These are phyloP conservation scores for Hypselothyrea guttata DNA, from an alignment of 2,888 invertebrate genomes.

Conservation along the genomic window DNA sequence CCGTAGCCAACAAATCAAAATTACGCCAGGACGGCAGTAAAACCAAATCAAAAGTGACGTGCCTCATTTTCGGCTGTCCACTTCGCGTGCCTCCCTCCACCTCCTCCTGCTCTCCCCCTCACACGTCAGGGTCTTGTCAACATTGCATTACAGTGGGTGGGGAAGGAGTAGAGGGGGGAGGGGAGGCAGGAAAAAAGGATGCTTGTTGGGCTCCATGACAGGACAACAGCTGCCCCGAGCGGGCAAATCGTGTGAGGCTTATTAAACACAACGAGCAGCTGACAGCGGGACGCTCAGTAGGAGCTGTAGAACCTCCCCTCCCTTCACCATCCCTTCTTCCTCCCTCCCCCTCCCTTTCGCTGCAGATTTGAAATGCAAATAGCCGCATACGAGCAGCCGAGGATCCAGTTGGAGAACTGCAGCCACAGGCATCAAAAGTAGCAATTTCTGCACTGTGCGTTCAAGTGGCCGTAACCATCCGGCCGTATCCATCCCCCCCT, in stretches of 20 bases:
- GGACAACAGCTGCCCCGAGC: slow-evolving; percentile 24
- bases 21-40: slow-evolving; percentile 46
- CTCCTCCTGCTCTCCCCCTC: too few species aligned
- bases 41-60: slow-evolving; percentile 74
- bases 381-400: slow-evolving; percentile 32
- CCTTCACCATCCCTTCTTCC: too few species aligned
- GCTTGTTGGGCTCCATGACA: not conserved
- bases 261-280: slow-evolving; percentile 39
- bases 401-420: too few species aligned
- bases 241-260: slow-evolving; percentile 45
- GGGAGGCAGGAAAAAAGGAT: not conserved
- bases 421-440: slow-evolving; percentile 25
- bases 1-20: slow-evolving; percentile 55
- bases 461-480: slow-evolving; percentile 20
- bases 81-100: too few species aligned
- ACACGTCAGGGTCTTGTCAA: slow-evolving; percentile 61
- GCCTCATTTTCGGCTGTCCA: slow-evolving; percentile 69
- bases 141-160: slow-evolving; percentile 63
- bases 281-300: not conserved
- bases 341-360: too few species aligned
- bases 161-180: slow-evolving; percentile 17
- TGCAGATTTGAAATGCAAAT: slow-evolving; percentile 71
- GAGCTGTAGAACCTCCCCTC: too few species aligned
- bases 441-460: slow-evolving; percentile 48
- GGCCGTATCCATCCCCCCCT: not conserved